Percentiles rank a stretch among this genome's conserved stretches.
phyloP scores from a whole-genome alignment of 92 coral and sea anemone genomes.

The Epizoanthus ramosus region DNA sequence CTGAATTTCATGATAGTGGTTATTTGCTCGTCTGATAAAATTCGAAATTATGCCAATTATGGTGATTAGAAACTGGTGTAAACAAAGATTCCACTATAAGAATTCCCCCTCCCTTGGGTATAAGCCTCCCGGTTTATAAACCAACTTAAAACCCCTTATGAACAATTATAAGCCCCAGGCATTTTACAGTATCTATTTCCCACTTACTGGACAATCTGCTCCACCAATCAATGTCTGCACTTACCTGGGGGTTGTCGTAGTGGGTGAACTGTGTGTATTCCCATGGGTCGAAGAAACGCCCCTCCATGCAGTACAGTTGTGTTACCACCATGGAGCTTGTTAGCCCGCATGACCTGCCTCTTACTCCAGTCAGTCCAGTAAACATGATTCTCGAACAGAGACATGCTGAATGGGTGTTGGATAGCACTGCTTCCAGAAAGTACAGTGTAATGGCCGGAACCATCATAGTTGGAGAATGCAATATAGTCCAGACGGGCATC shows the following conservation, averaged over 20 bases:
- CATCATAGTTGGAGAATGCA: slow-evolving; percentile 85
- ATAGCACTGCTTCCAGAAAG: slow-evolving; percentile 41
- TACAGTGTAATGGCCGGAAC: slow-evolving; percentile 69
- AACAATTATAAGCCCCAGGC: too few species aligned
- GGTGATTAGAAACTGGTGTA: too few species aligned
- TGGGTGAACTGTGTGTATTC: slow-evolving; percentile 91
- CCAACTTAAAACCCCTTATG: too few species aligned
- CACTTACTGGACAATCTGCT: too few species aligned
- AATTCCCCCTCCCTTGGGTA: too few species aligned
- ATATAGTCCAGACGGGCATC: slow-evolving; percentile 79
- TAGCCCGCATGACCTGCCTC: slow-evolving; percentile 50
- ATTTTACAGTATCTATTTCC: too few species aligned
- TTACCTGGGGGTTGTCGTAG: slow-evolving; percentile 89
- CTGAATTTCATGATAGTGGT: too few species aligned
- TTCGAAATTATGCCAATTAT: too few species aligned
- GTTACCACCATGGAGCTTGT: slow-evolving; percentile 78
- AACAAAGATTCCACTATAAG: too few species aligned
- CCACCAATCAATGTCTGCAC: too few species aligned
- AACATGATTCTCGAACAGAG: slow-evolving; percentile 80
- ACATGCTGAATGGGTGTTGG: slow-evolving; percentile 76
- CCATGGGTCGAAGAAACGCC: slow-evolving; percentile 60
- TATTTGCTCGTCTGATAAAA: too few species aligned
- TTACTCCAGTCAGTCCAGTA: slow-evolving; percentile 90
- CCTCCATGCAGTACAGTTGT: slow-evolving; percentile 49
- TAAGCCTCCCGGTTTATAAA: too few species aligned